phyloP scores from a whole-genome alignment of 2,113 vertebrate genomes.

The Chiloscyllium plagiosum region DNA sequence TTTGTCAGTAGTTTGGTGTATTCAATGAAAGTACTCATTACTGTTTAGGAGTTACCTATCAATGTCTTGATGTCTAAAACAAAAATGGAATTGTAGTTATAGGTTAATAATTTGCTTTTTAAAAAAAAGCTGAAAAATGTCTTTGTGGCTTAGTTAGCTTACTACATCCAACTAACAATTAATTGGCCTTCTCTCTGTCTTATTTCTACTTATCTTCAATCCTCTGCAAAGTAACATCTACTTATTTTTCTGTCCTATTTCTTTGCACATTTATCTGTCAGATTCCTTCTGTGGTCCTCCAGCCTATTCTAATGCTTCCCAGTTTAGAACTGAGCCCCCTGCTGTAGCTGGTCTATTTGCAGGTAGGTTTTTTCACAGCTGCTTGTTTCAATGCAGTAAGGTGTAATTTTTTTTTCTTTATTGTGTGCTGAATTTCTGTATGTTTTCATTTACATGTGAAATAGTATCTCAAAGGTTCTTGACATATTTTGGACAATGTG shows the following conservation, averaged over 20 bases:
- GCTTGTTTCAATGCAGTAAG: background rate
- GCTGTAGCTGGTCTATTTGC: constrained; percentile 76
- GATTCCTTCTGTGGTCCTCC: constrained; percentile 77
- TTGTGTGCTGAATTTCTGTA: background rate
- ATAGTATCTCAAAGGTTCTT: background rate
- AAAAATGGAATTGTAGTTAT: background rate
- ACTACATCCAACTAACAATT: background rate
- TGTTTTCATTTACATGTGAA: background rate
- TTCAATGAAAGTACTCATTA: background rate
- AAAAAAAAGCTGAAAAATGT: background rate
- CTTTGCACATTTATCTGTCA: constrained; percentile 53
- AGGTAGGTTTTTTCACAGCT: constrained; percentile 59
- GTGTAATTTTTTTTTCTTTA: constrained; percentile 26
- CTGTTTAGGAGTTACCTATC: background rate
- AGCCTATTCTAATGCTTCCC: constrained; percentile 71
- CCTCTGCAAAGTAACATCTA: background rate
- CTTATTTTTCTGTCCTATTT: constrained; percentile 46
- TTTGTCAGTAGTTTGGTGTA: background rate
- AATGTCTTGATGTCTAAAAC: background rate
- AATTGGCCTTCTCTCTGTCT: background rate
- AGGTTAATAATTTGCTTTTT: background rate
- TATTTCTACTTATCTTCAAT: constrained; percentile 24
- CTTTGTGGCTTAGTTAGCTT: background rate
- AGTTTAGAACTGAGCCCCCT: constrained; percentile 71
- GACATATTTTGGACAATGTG: background rate